Conservation (phyloP, 2,797 vertebrate species). For the Malurus leucopterus region DNA sequence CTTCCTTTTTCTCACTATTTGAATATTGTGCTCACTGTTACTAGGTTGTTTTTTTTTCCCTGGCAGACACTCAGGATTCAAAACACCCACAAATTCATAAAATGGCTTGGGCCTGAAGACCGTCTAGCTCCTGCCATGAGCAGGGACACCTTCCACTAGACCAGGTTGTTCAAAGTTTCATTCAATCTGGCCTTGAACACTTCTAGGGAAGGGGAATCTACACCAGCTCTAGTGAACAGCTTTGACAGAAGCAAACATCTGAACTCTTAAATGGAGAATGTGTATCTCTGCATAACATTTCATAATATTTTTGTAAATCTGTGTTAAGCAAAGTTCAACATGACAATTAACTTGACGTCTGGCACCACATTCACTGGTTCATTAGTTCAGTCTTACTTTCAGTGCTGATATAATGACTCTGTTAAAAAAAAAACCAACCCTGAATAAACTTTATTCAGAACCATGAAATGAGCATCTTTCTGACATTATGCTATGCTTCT, state of each 20-base stretch:
- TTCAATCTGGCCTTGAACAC: background rate
- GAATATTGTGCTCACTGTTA: background rate
- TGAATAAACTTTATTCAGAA: background rate
- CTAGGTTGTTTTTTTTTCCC: background rate
- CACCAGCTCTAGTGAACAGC: background rate
- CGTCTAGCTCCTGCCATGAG: background rate
- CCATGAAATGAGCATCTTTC: background rate
- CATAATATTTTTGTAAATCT: background rate
- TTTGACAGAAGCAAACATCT: background rate
- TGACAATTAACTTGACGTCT: background rate
- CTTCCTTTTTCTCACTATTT: background rate
- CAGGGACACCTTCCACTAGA: background rate
- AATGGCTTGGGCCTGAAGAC: background rate
- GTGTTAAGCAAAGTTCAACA: background rate
- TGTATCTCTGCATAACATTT: background rate
- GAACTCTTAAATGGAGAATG: background rate
- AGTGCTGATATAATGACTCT: background rate
- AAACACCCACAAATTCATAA: background rate
- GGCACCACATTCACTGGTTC: background rate
- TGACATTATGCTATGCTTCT: background rate
- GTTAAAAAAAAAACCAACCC: background rate
- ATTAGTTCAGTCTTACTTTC: background rate
- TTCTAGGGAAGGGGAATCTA: background rate
- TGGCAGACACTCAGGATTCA: fast-evolving
- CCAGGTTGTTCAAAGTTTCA: background rate